A percentile compares a stretch with the other conserved stretches of the same genome.
These are phyloP conservation scores for Anableps anableps DNA, from an alignment of 2,797 vertebrate species.

Conservation along the genomic window DNA sequence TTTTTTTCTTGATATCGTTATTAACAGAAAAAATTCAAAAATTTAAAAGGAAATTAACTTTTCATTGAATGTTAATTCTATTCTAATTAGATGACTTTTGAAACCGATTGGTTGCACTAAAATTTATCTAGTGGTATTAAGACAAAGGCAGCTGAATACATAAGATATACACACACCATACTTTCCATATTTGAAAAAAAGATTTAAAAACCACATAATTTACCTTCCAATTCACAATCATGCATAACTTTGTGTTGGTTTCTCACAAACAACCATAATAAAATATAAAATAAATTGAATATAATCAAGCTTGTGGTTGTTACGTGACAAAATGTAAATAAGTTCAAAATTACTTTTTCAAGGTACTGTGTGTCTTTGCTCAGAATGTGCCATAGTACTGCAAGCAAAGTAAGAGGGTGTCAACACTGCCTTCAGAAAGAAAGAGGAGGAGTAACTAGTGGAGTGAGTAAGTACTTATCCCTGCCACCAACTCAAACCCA, in stretches of 20 bases:
- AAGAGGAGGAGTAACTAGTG: not conserved
- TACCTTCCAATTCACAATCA: not conserved
- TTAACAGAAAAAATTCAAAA: no score
- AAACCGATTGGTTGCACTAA: no score
- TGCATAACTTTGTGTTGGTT: not conserved
- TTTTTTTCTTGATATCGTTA: no score
- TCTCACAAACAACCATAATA: not conserved
- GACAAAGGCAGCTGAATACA: no score
- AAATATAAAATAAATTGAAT: not conserved
- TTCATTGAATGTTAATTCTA: no score
- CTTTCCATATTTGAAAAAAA: not conserved
- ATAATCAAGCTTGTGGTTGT: not conserved
- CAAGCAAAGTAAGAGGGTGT: not conserved
- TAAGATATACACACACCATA: not conserved
- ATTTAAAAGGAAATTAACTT: no score
- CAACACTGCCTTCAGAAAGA: slow-evolving; percentile 1
- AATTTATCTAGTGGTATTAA: no score
- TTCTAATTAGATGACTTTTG: no score
- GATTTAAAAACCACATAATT: not conserved
- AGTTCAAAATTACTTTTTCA: not conserved
- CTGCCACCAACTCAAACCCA: not conserved
- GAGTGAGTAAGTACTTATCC: slow-evolving; percentile 6
- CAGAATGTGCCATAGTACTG: not conserved
- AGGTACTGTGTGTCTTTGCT: not conserved
- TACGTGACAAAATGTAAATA: not conserved